Base-by-base conservation (phyloP, 2,888 invertebrate genomes). In the Cactoblastis cactorum region DNA sequence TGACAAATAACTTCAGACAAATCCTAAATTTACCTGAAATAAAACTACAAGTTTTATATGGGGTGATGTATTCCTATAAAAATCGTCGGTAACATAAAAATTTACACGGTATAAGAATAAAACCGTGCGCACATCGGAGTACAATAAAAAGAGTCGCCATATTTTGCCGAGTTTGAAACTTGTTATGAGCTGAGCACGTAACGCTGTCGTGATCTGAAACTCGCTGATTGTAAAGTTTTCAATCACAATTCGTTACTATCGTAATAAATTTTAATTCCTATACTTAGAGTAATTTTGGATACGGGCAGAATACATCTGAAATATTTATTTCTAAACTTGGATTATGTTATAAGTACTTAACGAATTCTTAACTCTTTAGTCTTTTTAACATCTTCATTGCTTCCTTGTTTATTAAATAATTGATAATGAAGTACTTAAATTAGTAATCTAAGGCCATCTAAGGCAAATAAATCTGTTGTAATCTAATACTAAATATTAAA, bases 101-200 rank as follows among this genome's bases (percentile, higher is more conserved):
- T 75, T 71, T 74, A 71, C 77, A 77, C 74, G 63, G 68, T 69
- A 69, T 61, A 62, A 62, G 66, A 61, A 76, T 77, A 73, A 78
- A 77, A 74, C 57, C 64, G 56, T 62, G 67, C 57, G 65, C 63
- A 65, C 65, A 69, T 69, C 62, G 63, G 62, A 61, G 65, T 64
- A 72, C 69, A 75, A 77, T 82, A 80, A 81, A 81, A 78, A 70
- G 67, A 76, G 68, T 69, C 61, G 72, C 74, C 73, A 78, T 82
- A 82, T 82, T 78, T 77, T 65, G 66, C 66, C 53, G 69, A 76
- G 70, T 79, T 77, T 56, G 59, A 69, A 53, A 75, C 73, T 80
- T 83, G 80, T 81, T 83, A 83, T 80, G 77, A 80, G 73, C 77
- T 8, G 37, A 72, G 66, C 63, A 69, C 66, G 70, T 73, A 28